Evolutionary conservation across 30 jellyfish, hydroid and myxozoan species (phyloP).

Genomic region (Sanderia malayensis): DNA sequence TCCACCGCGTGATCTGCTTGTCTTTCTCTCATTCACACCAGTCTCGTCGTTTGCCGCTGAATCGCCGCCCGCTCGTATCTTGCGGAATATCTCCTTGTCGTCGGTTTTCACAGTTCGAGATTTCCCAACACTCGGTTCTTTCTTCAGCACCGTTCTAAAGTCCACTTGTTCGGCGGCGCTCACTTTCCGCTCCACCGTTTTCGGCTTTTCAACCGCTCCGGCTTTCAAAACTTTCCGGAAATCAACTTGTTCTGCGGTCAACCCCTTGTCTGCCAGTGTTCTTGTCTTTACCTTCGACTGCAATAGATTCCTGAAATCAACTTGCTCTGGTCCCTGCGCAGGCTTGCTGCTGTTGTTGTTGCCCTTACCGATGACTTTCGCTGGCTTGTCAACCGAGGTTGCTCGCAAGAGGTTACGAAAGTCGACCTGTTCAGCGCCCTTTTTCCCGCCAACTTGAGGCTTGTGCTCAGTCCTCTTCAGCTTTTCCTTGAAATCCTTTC

Average conservation of each 20-base stretch:
- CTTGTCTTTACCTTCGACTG: conserved; percentile 65
- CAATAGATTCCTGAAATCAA: conserved; percentile 80
- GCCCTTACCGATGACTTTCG: conserved; percentile 26
- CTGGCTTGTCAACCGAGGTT: conserved; percentile 53
- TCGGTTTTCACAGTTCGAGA: conserved; percentile 48
- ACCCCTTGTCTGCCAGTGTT: conserved; percentile 69
- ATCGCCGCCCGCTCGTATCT: conserved; percentile 29
- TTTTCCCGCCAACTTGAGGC: conserved; percentile 26
- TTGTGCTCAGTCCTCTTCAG: conserved; percentile 58
- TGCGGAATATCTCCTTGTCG: conserved; percentile 33
- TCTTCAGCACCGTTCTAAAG: conserved; percentile 77
- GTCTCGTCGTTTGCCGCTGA: neutral
- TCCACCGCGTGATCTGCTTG: conserved; percentile 25
- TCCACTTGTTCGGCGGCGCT: conserved; percentile 86
- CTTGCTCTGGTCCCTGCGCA: conserved; percentile 76
- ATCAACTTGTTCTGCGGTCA: conserved; percentile 90
- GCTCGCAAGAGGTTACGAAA: conserved; percentile 72
- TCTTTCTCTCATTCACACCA: neutral
- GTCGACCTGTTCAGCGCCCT: conserved; percentile 93
- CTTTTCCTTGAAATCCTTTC: conserved; percentile 77
- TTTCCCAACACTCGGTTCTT: conserved; percentile 58
- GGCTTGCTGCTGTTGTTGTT: too few species aligned
- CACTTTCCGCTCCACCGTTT: conserved; percentile 31
- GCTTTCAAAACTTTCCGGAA: conserved; percentile 80
- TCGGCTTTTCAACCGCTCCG: conserved; percentile 59